phyloP scores from a whole-genome alignment of 1,140 invertebrate genomes.

The Idris sp. region DNA sequence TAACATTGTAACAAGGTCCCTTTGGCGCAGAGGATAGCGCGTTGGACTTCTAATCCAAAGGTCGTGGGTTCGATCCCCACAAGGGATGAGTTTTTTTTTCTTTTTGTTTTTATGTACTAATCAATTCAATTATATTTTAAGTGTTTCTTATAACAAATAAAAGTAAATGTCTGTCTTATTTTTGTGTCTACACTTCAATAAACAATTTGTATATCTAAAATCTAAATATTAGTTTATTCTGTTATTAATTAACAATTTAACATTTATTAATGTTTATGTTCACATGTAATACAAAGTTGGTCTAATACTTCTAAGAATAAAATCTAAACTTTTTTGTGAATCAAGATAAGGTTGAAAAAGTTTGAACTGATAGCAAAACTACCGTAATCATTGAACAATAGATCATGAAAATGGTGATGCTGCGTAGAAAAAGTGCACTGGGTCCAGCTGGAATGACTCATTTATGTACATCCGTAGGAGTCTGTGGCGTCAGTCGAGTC shows the following conservation, averaged over 20 bases:
- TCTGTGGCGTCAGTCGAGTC: conserved; percentile 73
- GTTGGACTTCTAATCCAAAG: conserved; percentile 81
- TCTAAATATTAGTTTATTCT: too few relatives aligned
- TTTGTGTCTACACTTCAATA: too few relatives aligned
- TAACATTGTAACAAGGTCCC: conserved; percentile 67
- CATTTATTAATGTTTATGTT: too few relatives aligned
- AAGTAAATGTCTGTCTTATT: too few relatives aligned
- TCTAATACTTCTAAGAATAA: too few relatives aligned
- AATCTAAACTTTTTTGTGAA: neutral
- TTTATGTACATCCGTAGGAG: conserved; percentile 71
- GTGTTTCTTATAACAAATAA: too few relatives aligned
- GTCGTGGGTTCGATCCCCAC: conserved; percentile 81
- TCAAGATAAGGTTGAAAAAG: conserved; percentile 1
- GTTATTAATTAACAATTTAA: too few relatives aligned
- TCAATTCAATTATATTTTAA: too few relatives aligned
- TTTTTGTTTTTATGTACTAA: too few relatives aligned
- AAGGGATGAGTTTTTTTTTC: conserved; percentile 76
- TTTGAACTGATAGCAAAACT: conserved; percentile 8
- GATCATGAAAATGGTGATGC: conserved; percentile 26
- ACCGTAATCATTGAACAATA: conserved; percentile 19
- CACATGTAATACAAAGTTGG: too few relatives aligned
- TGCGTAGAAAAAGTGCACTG: conserved; percentile 16
- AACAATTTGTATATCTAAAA: too few relatives aligned
- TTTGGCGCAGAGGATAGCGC: conserved; percentile 80
- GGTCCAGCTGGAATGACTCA: conserved; percentile 63